Conservation (phyloP, 2,888 invertebrate species). For the Cosmia trapezina region DNA sequence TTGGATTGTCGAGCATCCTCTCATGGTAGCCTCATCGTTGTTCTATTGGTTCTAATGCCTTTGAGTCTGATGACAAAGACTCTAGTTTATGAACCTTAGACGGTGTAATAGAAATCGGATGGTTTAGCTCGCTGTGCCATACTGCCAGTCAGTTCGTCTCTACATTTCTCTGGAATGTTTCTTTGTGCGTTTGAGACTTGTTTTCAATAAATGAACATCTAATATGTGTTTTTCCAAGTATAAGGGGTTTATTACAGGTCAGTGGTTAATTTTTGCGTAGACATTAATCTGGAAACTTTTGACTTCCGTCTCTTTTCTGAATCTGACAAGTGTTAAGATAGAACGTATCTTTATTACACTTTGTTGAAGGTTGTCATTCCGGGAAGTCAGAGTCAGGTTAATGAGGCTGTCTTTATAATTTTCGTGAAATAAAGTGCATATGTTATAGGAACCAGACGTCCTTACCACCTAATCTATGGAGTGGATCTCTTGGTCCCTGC, state of each 20-base stretch:
- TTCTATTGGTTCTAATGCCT: slow-evolving; percentile 48
- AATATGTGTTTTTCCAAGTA: slow-evolving; percentile 1
- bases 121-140: slow-evolving; percentile 34
- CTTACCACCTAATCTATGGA: slow-evolving; percentile 33
- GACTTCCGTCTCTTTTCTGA: slow-evolving; percentile 17
- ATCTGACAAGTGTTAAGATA: slow-evolving; percentile 28
- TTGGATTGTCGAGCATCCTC: slow-evolving; percentile 58
- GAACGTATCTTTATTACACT: slow-evolving; percentile 32
- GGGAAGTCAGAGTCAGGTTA: slow-evolving; percentile 40
- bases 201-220: slow-evolving; percentile 12
- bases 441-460: slow-evolving; percentile 5
- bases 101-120: slow-evolving; percentile 29
- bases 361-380: slow-evolving; percentile 40
- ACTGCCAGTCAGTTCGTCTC: slow-evolving; percentile 1
- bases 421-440: slow-evolving; percentile 14
- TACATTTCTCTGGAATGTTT: slow-evolving; percentile 40
- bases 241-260: slow-evolving; percentile 15
- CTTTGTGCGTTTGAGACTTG: slow-evolving; percentile 31
- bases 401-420: slow-evolving; percentile 17
- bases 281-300: background rate
- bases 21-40: slow-evolving; percentile 24
- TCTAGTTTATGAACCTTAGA: slow-evolving; percentile 36
- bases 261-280: slow-evolving; percentile 11
- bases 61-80: slow-evolving; percentile 36
- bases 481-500: slow-evolving; percentile 29